Base-by-base conservation (phyloP, 2,797 vertebrate genomes). In the Spondyliosoma cantharus region DNA sequence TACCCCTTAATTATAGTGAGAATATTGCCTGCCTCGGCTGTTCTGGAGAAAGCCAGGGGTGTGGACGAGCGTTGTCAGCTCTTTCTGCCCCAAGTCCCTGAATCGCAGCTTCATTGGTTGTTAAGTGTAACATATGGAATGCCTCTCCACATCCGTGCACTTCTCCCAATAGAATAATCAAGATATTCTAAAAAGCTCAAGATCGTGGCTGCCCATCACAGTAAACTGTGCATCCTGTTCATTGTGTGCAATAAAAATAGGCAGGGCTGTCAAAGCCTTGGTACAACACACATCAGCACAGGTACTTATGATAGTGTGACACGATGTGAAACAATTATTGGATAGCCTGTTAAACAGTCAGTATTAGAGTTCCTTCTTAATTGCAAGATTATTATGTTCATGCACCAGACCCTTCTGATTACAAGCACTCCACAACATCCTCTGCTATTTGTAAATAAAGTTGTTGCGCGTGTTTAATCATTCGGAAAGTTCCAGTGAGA, bases 1-100 rank as follows among this genome's bases (percentile, higher is more conserved):
- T 96, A 94, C 92, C 91, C 93, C 94, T 95, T 96, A 95, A 96
- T 96, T 96, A 95, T 91, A 84, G 90, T 88, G 86, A 93, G 90
- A 93, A 95, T 96, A 95, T 92, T 95, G 93, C 89, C 94, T 94
- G 89, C 91, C 94, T 93, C 71, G 52, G 87, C 71, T 91, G 84
- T 95, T 96, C 93, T 86, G 85, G 32, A 89, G 90, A 92, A 93
- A 92, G 90, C 90, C 87, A 81, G 91, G 84, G 75, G 74, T 90
- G 88, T 73, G 87, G 89, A 91, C 76, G 83, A 93, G 92, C 86
- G 57, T 83, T 78, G 89, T 95, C 92, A 94, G 90, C 93, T 92
- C 90, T 96, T 95, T 93, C 88, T 89, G 83, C 83, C 87, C 84
- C 87, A 52, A 89, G 92, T 92, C 89, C 90, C 82, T 86, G 59